phyloP scores from a whole-genome alignment of 2,797 vertebrate species.

The Lycodopsis pacificus region DNA sequence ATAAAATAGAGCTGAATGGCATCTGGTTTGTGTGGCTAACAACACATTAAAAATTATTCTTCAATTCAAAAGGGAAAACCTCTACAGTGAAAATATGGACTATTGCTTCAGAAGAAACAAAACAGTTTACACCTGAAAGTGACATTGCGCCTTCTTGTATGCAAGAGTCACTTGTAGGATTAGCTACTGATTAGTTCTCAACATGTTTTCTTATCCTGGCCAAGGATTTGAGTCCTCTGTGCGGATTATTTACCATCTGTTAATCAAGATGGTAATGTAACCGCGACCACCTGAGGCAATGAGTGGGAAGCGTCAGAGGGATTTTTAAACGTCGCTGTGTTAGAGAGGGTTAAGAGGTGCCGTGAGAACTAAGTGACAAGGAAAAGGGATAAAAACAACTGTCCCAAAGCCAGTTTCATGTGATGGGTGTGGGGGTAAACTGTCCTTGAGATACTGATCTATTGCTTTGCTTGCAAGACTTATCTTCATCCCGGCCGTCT shows the following conservation, averaged over 20 bases:
- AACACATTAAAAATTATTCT: not conserved
- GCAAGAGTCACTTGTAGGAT: not conserved
- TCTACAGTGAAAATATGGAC: not conserved
- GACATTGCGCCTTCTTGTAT: not conserved
- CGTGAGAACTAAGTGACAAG: slow-evolving; percentile 40
- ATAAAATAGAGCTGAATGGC: not conserved
- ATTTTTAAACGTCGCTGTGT: not conserved
- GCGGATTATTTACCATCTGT: slow-evolving; percentile 61
- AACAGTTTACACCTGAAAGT: not conserved
- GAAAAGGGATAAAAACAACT: slow-evolving; percentile 48
- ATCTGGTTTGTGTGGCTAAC: not conserved
- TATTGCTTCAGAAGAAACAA: not conserved
- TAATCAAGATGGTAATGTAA: slow-evolving; percentile 49
- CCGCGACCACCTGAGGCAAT: slow-evolving; percentile 50
- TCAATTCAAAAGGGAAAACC: not conserved
- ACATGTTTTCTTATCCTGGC: slow-evolving; percentile 29
- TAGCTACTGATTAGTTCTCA: too few relatives aligned
- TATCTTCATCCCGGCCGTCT: slow-evolving; percentile 52
- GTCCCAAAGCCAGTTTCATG: slow-evolving; percentile 44
- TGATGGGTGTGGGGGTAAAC: slow-evolving; percentile 56
- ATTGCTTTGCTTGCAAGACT: slow-evolving; percentile 54
- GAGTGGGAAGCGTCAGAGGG: slow-evolving; percentile 9
- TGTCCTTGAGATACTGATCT: slow-evolving; percentile 78
- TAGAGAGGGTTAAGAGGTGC: slow-evolving; percentile 27
- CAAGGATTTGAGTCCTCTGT: slow-evolving; percentile 48